Evolutionary conservation across 2,113 vertebrate species (phyloP).

Genomic region (Nematolebias whitei): DNA sequence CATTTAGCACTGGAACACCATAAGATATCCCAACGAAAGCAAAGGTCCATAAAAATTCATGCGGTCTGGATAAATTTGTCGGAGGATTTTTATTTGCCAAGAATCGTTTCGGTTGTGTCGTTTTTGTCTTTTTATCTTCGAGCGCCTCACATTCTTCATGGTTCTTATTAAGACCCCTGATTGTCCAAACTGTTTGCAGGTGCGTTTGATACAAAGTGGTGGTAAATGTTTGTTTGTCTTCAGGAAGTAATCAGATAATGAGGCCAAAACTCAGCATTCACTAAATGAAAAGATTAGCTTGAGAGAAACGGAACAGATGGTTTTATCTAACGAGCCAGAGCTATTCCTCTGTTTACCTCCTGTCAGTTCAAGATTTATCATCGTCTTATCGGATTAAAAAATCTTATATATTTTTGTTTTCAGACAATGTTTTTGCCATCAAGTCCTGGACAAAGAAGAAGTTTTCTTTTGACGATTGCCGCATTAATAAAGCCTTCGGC

Average conservation of each 20-base stretch:
- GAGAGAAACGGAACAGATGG: not conserved
- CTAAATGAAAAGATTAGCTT: conserved; percentile 1
- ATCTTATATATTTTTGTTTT: conserved; percentile 52
- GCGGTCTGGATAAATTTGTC: too few species aligned
- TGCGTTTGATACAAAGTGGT: not conserved
- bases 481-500: conserved; percentile 94
- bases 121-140: not conserved
- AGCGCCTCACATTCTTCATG: not conserved
- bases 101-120: too few species aligned
- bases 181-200: conserved; percentile 3
- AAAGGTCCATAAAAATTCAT: too few species aligned
- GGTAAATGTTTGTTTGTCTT: conserved; percentile 7
- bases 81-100: too few species aligned
- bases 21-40: too few species aligned
- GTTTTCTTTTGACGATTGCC: conserved; percentile 91
- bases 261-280: not conserved
- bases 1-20: too few species aligned
- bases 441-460: conserved; percentile 98
- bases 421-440: conserved; percentile 96
- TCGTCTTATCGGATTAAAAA: not conserved
- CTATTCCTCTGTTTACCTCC: not conserved
- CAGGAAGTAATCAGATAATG: conserved; percentile 4
- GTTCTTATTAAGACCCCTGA: not conserved
- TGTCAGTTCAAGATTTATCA: not conserved
- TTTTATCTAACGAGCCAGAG: conserved; percentile 11